Conservation (phyloP, 2,113 vertebrate genomes). For the Solea senegalensis region DNA sequence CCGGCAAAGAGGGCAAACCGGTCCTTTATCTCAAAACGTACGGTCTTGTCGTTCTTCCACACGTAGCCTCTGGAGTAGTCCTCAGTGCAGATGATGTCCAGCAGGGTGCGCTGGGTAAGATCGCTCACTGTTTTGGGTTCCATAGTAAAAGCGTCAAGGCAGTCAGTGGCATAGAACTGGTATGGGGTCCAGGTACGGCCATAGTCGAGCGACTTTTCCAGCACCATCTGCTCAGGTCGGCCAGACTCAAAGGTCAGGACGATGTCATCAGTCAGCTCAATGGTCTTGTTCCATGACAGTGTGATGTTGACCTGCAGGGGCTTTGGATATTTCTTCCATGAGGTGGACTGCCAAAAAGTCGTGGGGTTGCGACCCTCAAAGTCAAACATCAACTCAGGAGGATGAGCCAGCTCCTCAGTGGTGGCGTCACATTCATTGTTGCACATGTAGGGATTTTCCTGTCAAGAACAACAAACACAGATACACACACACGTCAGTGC, state of each 20-base stretch:
- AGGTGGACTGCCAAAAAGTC: constrained; percentile 97
- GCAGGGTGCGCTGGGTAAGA: constrained; percentile 91
- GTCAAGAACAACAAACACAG: constrained; percentile 40
- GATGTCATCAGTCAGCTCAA: constrained; percentile 98
- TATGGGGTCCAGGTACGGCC: constrained; percentile 98
- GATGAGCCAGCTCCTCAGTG: constrained; percentile 95
- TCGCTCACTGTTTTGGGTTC: constrained; percentile 95
- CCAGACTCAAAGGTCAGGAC: constrained; percentile 98
- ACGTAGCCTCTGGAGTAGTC: constrained; percentile 96
- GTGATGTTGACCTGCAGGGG: constrained; percentile 97
- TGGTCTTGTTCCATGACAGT: constrained; percentile 98
- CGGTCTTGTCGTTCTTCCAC: constrained; percentile 95
- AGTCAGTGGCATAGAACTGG: constrained; percentile 98
- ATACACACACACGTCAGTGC: constrained; percentile 35
- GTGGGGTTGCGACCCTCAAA: constrained; percentile 96
- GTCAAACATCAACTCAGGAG: constrained; percentile 97
- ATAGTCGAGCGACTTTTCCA: constrained; percentile 98
- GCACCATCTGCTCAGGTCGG: constrained; percentile 97
- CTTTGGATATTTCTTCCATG: constrained; percentile 96
- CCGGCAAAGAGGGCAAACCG: constrained; percentile 97
- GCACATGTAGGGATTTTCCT: constrained; percentile 99
- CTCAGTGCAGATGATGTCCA: constrained; percentile 99
- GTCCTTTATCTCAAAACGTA: constrained; percentile 98
- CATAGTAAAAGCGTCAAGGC: constrained; percentile 97
- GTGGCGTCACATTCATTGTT: constrained; percentile 97